Conservation (phyloP, 2,888 invertebrate genomes). For the Machimus atricapillus region DNA sequence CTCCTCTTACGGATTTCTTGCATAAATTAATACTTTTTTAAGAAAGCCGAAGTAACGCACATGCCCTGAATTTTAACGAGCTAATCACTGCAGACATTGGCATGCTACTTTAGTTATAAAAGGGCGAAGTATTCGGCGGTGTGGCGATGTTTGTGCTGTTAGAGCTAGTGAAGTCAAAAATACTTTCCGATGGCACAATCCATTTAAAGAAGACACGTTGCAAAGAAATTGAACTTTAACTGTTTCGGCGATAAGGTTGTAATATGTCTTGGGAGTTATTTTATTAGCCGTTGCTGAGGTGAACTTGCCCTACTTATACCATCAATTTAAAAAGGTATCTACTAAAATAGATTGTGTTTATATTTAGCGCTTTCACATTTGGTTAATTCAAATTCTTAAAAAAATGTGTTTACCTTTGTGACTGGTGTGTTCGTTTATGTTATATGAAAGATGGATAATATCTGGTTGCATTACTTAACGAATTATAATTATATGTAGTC, state of each 20-base stretch:
- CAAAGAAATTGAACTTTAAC: neutral
- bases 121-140: neutral
- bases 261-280: neutral
- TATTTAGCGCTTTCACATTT: neutral
- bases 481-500: no score
- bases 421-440: neutral
- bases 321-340: neutral
- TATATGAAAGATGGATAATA: no score
- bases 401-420: neutral
- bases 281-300: neutral
- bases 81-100: neutral
- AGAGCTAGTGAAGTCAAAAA: neutral
- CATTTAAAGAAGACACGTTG: neutral
- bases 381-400: neutral
- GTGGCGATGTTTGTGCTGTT: neutral
- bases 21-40: slow-evolving; percentile 6
- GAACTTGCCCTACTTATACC: neutral
- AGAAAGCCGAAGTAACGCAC: neutral
- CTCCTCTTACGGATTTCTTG: neutral
- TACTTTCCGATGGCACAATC: neutral
- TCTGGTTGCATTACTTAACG: no score
- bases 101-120: neutral
- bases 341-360: neutral
- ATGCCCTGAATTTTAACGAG: neutral
- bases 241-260: neutral